These are phyloP conservation scores for Alviniconcha strummeri DNA, from an alignment of 2,888 invertebrate genomes.

Conservation along the genomic window DNA sequence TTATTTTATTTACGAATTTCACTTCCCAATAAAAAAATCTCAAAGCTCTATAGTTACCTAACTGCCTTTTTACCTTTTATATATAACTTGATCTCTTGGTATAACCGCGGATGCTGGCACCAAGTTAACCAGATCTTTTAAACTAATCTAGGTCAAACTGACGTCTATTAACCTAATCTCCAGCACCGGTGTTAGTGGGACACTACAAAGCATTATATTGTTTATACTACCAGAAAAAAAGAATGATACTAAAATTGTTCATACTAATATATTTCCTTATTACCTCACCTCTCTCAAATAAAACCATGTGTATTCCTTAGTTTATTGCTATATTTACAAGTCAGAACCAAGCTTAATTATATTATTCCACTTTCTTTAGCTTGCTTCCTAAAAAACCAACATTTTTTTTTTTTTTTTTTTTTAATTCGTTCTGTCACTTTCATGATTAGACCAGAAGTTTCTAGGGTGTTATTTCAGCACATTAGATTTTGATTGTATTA, in stretches of 20 bases:
- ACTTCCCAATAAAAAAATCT: not conserved
- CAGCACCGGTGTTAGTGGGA: conserved; percentile 29
- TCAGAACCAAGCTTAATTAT: conserved; percentile 28
- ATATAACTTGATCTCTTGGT: conserved; percentile 46
- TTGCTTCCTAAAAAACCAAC: not conserved
- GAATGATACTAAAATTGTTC: not conserved
- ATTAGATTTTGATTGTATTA: conserved; percentile 24
- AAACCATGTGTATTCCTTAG: conserved; percentile 25
- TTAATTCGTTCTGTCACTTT: not conserved
- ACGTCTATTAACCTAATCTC: conserved; percentile 28
- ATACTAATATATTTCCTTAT: not conserved
- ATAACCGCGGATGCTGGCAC: conserved; percentile 65
- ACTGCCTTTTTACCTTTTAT: conserved; percentile 31
- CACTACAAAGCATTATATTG: conserved; percentile 25
- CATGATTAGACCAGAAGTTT: not conserved
- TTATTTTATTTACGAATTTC: conserved; percentile 25
- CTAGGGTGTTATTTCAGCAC: conserved; percentile 7
- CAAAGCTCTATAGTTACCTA: not conserved
- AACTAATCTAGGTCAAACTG: conserved; percentile 18
- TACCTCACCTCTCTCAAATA: not conserved
- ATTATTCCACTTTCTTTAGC: too few relatives aligned
- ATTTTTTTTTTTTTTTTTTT: not conserved
- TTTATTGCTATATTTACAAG: conserved; percentile 6
- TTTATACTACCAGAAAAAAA: conserved; percentile 28
- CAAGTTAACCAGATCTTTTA: conserved; percentile 39